Evolutionary conservation across 2,797 vertebrate genomes (phyloP), one percentile per base, ranked within the genome.

Genomic region (Myiothlypis chrysogaster): DNA sequence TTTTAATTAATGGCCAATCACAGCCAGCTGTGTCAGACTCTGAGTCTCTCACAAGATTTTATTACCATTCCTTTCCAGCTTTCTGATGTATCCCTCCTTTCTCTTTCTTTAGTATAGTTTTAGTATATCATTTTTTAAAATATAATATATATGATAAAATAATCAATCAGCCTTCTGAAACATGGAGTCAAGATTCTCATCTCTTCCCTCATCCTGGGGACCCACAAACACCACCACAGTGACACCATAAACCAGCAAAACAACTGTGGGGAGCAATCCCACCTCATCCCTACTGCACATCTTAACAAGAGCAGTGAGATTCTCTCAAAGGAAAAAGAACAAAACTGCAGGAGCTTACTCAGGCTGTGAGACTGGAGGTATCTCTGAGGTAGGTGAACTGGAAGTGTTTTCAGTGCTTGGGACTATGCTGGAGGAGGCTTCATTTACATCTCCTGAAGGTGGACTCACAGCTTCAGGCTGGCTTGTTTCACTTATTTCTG

Each of bases 381-480:
- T 98, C 96, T 98, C 97, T 98, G 99, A 99, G 99, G 99, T 99
- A 99, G 99, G 98, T 97, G 98, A 97, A 97, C 97, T 98, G 97
- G 98, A 98, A 97, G 96, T 97, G 97, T 99, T 98, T 97, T 99
- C 98, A 96, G 88, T 97, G 94, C 88, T 95, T 87, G 96, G 90
- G 95, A 94, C 84, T 37, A 96, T 44, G 91, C 79, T 96, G 85
- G 97, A 88, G 21, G 95, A 96, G 81, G 90, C 97, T 94, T 97
- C 97, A 63, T 98, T 98, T 83, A 94, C 66, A 87, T 96, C 94
- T 94, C 86, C 90, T n/a, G 91, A 72, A 89, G 95, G 72, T 66
- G 83, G 95, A 91, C 93, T 86, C 93, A 98, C 97, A 96, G 77
- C 90, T 94, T 98, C 97, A 85, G 96, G 94, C 57, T 88, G 94